Evolutionary conservation across 1,140 invertebrate genomes (phyloP).

Genomic region (Tetragonula clypearis): DNA sequence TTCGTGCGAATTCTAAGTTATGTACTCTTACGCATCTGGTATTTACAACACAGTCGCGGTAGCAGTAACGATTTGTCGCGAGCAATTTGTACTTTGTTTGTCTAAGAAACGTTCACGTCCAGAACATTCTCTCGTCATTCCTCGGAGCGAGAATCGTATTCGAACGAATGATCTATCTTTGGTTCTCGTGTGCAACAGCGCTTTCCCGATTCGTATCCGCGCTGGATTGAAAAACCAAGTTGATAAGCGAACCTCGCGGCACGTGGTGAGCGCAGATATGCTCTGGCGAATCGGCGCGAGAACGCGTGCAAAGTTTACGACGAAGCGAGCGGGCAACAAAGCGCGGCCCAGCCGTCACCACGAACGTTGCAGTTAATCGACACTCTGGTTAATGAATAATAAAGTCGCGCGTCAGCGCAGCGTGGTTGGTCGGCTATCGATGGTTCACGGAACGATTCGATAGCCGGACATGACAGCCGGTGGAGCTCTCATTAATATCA

Average conservation of each 20-base stretch:
- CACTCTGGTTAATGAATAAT: conserved; percentile 77
- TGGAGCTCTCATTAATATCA: conserved; percentile 76
- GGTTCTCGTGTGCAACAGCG: neutral
- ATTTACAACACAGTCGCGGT: neutral
- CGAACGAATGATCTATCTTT: too few species aligned
- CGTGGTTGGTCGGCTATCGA: conserved; percentile 59
- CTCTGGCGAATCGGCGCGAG: neutral
- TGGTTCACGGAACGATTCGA: conserved; percentile 54
- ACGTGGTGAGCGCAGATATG: conserved; percentile 12
- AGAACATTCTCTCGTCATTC: too few species aligned
- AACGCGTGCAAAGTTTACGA: conserved; percentile 51
- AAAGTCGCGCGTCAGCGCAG: conserved; percentile 73
- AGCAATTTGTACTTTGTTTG: neutral
- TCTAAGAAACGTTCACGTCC: neutral
- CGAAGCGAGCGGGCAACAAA: conserved; percentile 22
- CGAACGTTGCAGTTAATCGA: conserved; percentile 75
- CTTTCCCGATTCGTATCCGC: neutral
- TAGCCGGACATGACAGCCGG: conserved; percentile 61
- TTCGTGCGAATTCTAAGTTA: neutral
- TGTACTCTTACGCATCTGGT: neutral
- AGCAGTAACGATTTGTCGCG: neutral
- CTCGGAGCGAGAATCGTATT: too few species aligned
- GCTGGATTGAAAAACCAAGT: neutral
- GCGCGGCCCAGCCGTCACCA: conserved; percentile 12
- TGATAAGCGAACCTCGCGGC: neutral